Base-by-base conservation (phyloP, 2,888 invertebrate species). In the Hyposoter dolosus region DNA sequence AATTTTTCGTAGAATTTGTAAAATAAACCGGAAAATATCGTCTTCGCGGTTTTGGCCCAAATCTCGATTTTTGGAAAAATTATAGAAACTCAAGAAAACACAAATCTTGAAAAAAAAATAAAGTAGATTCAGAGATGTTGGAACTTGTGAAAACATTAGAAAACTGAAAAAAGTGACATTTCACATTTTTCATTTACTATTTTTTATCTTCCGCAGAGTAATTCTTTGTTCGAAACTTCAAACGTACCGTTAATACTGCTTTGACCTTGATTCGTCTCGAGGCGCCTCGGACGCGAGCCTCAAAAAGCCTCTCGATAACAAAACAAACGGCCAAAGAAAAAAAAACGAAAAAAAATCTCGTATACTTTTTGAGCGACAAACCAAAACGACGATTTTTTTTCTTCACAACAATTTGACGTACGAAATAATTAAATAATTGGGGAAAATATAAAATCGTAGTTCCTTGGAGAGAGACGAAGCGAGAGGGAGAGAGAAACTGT, bases 161-260 rank as follows among this genome's bases (percentile, higher is more conserved):
- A 50, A 50, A 50, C 5, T 15, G 1, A 7, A n/a, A n/a, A 6
- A 53, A n/a, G 1, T 10, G 7, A 9, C 40, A 10, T 40, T 40
- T 53, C 19, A 7, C 19, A 19, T n/a, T 50, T 17, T 53, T n/a
- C 6, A 17, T 40, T 40, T 7, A n/a, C 50, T 17, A 6, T 53
- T 53, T n/a, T 35, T n/a, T 53, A 19, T 53, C 50, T 23, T 2
- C 23, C 12, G 5, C 28, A 15, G 56, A 60, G 12, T 60, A 15
- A 60, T 28, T 28, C 15, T 60, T 60, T 60, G 56, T 60, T 60
- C 12, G 19, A 15, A 12, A 19, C 28, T 28, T 28, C 56, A 28
- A 60, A 60, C 56, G 56, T 28, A 60, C 56, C 56, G 56, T 60
- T 60, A 60, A 23, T 12, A 60, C 56, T 19, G 23, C 56, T 28